Percentiles rank a stretch among this genome's conserved stretches.
phyloP scores from a whole-genome alignment of 2,113 vertebrate genomes.

The Cromileptes altivelis region DNA sequence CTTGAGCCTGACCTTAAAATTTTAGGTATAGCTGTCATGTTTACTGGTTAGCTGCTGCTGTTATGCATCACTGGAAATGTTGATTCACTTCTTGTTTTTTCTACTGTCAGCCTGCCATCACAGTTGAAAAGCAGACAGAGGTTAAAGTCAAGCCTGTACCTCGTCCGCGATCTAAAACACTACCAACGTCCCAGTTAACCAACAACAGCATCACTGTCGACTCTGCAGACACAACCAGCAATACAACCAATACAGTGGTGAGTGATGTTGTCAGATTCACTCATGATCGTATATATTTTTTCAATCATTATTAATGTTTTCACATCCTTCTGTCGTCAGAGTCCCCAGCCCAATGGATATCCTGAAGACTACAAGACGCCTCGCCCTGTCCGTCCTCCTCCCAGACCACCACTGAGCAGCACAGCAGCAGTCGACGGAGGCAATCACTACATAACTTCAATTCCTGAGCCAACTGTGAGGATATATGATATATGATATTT shows the following conservation, averaged over 20 bases:
- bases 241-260: neutral
- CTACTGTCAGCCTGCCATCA: conserved; percentile 21
- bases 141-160: conserved; percentile 39
- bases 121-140: conserved; percentile 13
- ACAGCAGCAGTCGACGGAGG: fast-evolving
- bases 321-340: conserved; percentile 1
- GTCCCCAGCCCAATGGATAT: neutral
- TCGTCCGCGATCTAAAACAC: conserved; percentile 25
- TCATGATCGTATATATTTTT: neutral
- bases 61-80: neutral
- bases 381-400: conserved; percentile 30
- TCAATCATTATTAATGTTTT: neutral
- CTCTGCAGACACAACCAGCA: neutral
- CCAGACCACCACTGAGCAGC: conserved; percentile 6
- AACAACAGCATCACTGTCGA: neutral
- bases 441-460: neutral
- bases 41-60: neutral
- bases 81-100: neutral
- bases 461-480: neutral
- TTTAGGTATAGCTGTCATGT: neutral
- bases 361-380: neutral
- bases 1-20: neutral
- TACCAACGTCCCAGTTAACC: neutral
- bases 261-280: neutral
- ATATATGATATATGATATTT: conserved; percentile 3